A percentile compares a stretch with the other conserved stretches of the same genome.
Evolutionary conservation across 2,797 vertebrate genomes (phyloP).

Genomic region (Rhyacichthys aspro): DNA sequence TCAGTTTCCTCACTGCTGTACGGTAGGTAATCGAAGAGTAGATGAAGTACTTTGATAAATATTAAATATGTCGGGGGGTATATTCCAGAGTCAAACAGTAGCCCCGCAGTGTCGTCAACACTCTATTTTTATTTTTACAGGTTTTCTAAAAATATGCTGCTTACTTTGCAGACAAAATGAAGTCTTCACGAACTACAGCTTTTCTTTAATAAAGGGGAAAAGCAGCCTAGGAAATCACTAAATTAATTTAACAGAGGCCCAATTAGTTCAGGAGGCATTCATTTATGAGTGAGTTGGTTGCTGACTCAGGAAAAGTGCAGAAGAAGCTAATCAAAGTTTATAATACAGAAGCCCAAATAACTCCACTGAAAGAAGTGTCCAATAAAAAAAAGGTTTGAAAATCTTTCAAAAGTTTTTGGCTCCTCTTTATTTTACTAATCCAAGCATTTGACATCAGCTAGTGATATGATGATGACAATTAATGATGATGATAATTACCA

Average conservation of each 20-base stretch:
- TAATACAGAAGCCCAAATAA: too few species aligned
- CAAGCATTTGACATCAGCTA: too few species aligned
- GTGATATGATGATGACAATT: too few species aligned
- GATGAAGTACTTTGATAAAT: conserved; percentile 7
- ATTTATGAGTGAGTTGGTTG: background rate
- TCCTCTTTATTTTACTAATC: too few species aligned
- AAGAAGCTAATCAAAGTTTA: background rate
- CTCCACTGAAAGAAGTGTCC: too few species aligned
- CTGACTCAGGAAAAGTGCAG: background rate
- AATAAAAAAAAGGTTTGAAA: too few species aligned
- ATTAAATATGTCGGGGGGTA: conserved; percentile 1
- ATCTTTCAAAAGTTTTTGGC: too few species aligned
- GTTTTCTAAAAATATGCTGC: background rate
- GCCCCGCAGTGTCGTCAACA: background rate
- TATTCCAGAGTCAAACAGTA: background rate
- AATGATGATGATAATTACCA: too few species aligned
- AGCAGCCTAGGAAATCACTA: background rate
- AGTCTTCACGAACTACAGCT: background rate
- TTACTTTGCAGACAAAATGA: background rate
- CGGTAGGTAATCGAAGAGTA: conserved; percentile 17
- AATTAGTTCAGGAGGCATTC: background rate
- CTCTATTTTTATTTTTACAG: too few species aligned
- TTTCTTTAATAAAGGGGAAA: background rate
- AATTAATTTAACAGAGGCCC: background rate
- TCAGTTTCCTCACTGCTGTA: conserved; percentile 18